Evolutionary conservation across 2,797 vertebrate species (phyloP), one percentile per base, ranked within the genome.

Genomic region (Taeniopygia guttata): DNA sequence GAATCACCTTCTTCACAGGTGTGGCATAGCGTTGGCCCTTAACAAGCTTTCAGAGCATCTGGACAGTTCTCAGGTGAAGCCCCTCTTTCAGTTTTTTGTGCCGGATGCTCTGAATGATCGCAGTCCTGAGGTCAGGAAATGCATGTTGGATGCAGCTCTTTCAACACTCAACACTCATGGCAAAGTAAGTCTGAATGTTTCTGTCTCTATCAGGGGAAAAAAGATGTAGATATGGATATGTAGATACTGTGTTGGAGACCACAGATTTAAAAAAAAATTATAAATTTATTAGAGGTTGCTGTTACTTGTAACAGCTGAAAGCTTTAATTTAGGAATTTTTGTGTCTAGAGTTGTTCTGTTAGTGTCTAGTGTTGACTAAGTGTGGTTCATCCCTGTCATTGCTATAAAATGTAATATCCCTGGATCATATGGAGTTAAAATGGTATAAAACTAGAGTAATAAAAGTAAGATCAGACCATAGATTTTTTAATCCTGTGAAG

Each of bases 71-170:
- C 98, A 99, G 98, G 98, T 99, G 96, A 99, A 99, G 49, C 99
- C 99, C 5, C 99, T 99, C 75, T 99, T 99, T 87, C 98, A 99
- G 92, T 99, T 99, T 97, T 99, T 99, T 63, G 99, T 99, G 32
- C 99, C 99, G 0, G 99, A 99, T 30, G 99, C 99, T 32, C 98
- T 99, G 92, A 99, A 99, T 0, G 99, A 99, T 96, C 98, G 99
- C 22, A 98, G 98, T 89, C 55, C 98, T 3, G 99, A 99, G 48
- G 99, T 99, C 93, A 98, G 99, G 18, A 99, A 99, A 93, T 99
- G 98, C 96, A 99, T 99, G 99, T 96, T 99, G 92, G 99, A 99
- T 16, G 99, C 99, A 7, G 99, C 99, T 7, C 98, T 99, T 22
- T 98, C 99, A 6, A 99, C 98, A 0, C 99, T 99, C 69, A 99